Evolutionary conservation across 2,888 invertebrate genomes (phyloP).

Genomic region (Dicycla oo): DNA sequence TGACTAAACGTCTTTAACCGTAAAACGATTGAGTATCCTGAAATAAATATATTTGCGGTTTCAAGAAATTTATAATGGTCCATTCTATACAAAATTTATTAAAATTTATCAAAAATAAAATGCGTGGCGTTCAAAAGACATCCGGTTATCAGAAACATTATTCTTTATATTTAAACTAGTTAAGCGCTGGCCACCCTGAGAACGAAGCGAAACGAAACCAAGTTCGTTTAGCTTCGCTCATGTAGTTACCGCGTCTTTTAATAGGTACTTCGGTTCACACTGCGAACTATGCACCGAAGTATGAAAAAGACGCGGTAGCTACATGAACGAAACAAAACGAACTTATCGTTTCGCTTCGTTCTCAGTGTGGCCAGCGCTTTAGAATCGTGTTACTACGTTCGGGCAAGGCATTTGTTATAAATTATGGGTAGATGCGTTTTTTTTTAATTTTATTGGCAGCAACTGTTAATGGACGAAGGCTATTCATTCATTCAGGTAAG

Average conservation of each 20-base stretch:
- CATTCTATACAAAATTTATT: constrained; percentile 1
- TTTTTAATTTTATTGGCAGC: constrained; percentile 49
- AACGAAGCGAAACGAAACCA: too few species aligned
- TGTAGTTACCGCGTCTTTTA: too few species aligned
- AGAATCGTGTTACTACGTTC: constrained; percentile 40
- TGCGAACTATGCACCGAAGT: too few species aligned
- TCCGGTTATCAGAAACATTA: constrained; percentile 19
- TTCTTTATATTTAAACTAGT: constrained; percentile 25
- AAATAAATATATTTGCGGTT: not conserved
- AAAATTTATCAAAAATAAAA: not conserved
- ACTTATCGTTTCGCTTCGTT: too few species aligned
- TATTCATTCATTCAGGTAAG: constrained; percentile 28
- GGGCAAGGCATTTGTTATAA: constrained; percentile 63
- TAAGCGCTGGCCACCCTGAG: not conserved
- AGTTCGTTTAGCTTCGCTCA: too few species aligned
- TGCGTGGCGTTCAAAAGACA: constrained; percentile 49
- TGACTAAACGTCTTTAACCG: not conserved
- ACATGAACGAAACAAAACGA: too few species aligned
- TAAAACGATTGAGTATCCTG: not conserved
- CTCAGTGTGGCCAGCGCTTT: too few species aligned
- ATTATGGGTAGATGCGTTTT: constrained; percentile 54
- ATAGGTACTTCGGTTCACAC: too few species aligned
- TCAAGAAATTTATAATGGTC: constrained; percentile 16
- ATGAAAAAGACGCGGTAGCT: too few species aligned
- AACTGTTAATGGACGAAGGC: constrained; percentile 27